These are phyloP conservation scores for Ochotona princeps DNA, from an alignment of 2,113 vertebrate genomes.

Conservation along the genomic window DNA sequence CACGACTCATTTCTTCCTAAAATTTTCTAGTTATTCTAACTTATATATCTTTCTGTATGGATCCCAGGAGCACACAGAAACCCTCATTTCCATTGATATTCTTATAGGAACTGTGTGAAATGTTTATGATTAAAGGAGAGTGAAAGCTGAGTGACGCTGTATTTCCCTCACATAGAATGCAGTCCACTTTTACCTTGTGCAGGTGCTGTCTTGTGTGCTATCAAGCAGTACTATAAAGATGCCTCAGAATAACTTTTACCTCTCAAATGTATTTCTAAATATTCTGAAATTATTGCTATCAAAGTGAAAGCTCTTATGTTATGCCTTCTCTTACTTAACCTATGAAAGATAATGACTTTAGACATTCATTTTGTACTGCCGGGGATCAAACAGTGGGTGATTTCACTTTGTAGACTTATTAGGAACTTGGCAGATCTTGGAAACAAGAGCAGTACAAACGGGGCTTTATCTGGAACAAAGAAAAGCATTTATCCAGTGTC, in stretches of 20 bases:
- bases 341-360: neutral
- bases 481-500: neutral
- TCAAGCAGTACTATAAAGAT: neutral
- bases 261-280: constrained; percentile 29
- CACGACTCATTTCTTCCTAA: neutral
- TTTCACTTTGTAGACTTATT: neutral
- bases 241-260: neutral
- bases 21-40: neutral
- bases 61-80: neutral
- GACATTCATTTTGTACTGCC: neutral
- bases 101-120: neutral
- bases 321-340: neutral
- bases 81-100: neutral
- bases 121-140: constrained; percentile 1
- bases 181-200: neutral
- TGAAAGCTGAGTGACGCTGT: neutral
- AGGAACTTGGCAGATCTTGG: neutral
- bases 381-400: neutral
- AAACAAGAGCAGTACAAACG: neutral
- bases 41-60: too few relatives aligned
- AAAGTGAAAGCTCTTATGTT: neutral
- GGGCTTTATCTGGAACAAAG: neutral
- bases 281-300: neutral
- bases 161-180: neutral
- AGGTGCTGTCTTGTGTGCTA: neutral